Base-by-base conservation (phyloP, 2,888 invertebrate species). In the Leptura quadrifasciata region DNA sequence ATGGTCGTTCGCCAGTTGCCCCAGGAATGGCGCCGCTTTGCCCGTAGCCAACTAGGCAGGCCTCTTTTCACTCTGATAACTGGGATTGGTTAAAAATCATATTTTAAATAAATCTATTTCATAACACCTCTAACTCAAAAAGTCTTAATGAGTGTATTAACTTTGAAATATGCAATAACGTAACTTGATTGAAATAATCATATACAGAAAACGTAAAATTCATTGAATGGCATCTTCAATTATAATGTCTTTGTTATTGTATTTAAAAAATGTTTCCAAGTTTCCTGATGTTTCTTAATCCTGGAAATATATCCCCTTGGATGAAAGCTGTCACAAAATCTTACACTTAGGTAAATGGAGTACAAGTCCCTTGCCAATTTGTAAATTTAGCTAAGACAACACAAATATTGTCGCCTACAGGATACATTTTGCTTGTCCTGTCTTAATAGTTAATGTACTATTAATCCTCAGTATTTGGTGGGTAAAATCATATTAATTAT, bases 401-500 rank as follows among this genome's bases (percentile, higher is more conserved):
- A 47, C 15, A 4, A 47, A 47, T n/a, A n/a, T n/a, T 47, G 15
- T n/a, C 47, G 17, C 15, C 47, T n/a, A 47, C 47, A 47, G n/a
- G 47, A 47, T 3, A 47, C 47, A 47, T 47, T 47, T n/a, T n/a
- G n/a, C 47, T 15, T 47, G n/a, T 47, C 47, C 47, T n/a, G 47
- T 47, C 15, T 47, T 47, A 15, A 6, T 47, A 47, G 15, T n/a
- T 47, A 47, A 47, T 47, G 47, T 47, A n/a, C 47, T 47, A n/a
- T 0, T 47, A 47, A 47, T 47, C 47, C 47, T n/a, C 15, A n/a
- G 47, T n/a, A n/a, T 47, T n/a, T n/a, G 17, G n/a, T 47, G 47
- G 47, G n/a, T 47, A 47, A 47, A 47, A 47, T 47, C 47, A 5
- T 47, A 47, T 47, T 47, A 47, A 47, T n/a, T n/a, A 47, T 47